Conservation (phyloP, 2,113 vertebrate species). For the Cinclus cinclus region DNA sequence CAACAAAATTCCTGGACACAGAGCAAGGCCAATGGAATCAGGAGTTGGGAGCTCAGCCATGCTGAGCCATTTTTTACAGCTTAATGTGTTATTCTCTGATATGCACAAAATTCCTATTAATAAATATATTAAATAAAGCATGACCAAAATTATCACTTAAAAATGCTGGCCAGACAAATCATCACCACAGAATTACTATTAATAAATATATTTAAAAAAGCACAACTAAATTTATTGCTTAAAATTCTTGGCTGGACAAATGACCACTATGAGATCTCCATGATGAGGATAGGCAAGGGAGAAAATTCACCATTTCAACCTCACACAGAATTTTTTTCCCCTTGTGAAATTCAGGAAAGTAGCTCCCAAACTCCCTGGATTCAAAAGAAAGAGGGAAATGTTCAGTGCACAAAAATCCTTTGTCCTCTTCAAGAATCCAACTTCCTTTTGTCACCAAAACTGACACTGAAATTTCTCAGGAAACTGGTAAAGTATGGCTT, state of each 20-base stretch:
- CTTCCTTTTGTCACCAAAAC: background rate
- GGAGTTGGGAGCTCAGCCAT: background rate
- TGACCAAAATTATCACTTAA: background rate
- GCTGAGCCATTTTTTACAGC: background rate
- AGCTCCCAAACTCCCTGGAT: background rate
- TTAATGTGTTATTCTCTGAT: background rate
- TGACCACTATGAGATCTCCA: background rate
- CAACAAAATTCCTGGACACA: background rate
- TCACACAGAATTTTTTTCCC: background rate
- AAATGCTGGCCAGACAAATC: background rate
- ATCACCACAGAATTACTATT: background rate
- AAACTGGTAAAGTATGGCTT: background rate
- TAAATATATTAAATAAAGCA: background rate
- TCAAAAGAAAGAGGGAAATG: background rate
- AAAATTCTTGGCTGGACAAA: background rate
- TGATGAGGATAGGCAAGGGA: background rate
- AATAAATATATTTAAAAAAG: background rate
- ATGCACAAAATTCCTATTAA: background rate
- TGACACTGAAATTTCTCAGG: background rate
- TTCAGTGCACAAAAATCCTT: background rate
- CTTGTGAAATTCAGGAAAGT: background rate
- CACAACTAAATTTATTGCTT: background rate
- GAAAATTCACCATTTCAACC: background rate
- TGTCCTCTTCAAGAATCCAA: background rate
- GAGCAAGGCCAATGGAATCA: background rate